Conservation (phyloP, 2,888 invertebrate genomes). For the Stenoptilia bipunctidactyla region DNA sequence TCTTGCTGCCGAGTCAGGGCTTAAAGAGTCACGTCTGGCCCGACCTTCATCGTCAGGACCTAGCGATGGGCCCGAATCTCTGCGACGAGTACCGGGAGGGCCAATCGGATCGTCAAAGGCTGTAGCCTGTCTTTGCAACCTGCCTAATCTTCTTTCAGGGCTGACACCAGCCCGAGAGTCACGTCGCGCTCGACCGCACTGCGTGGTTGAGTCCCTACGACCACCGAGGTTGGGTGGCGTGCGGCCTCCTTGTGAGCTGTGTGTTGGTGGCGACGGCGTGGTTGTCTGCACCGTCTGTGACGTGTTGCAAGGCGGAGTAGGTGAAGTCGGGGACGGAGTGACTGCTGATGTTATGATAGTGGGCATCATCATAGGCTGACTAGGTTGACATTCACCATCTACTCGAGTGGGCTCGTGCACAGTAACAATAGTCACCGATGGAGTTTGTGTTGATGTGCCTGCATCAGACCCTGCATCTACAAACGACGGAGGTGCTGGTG, state of each 20-base stretch:
- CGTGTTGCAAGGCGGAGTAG: conserved; percentile 31
- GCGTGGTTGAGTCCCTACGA: conserved; percentile 86
- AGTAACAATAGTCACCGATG: conserved; percentile 57
- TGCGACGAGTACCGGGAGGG: conserved; percentile 76
- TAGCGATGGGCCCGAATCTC: conserved; percentile 87
- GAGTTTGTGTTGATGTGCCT: conserved; percentile 61
- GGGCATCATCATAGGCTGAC: conserved; percentile 71
- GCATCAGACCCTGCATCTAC: conserved; percentile 76
- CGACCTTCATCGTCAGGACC: conserved; percentile 86
- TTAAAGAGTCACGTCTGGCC: conserved; percentile 87
- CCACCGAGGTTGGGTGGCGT: conserved; percentile 65
- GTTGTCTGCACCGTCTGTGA: conserved; percentile 20
- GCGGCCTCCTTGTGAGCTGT: conserved; percentile 42
- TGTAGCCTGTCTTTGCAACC: conserved; percentile 88
- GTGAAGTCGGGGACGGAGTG: conserved; percentile 81
- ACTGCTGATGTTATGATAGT: conserved; percentile 88
- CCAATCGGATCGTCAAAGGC: conserved; percentile 89
- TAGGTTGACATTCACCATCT: conserved; percentile 73
- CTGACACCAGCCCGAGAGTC: conserved; percentile 77
- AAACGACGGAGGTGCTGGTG: conserved; percentile 63
- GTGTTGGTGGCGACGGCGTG: conserved; percentile 28
- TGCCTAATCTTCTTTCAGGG: conserved; percentile 76
- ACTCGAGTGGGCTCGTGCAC: conserved; percentile 66
- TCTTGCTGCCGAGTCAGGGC: conserved; percentile 88
- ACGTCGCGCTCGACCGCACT: conserved; percentile 78